A percentile compares a stretch with the other conserved stretches of the same genome.
Conservation (phyloP, 2,797 vertebrate species). For the Scolopax bukidnonensis region DNA sequence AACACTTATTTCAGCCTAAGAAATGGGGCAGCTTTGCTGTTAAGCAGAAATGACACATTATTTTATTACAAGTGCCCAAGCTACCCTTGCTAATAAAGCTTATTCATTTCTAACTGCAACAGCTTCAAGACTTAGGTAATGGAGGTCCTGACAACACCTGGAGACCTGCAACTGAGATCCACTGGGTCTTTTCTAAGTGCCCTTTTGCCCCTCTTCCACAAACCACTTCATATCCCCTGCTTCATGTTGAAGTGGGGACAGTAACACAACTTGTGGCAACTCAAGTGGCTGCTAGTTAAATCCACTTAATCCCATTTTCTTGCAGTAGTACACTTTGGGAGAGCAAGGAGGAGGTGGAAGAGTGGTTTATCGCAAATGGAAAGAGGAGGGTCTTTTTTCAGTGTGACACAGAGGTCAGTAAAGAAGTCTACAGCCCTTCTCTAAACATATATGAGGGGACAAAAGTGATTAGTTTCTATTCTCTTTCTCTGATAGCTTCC, state of each 20-base stretch:
- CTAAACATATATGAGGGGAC: constrained; percentile 23
- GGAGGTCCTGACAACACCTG: background rate
- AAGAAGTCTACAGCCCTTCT: constrained; percentile 47
- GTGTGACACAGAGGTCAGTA: constrained; percentile 67
- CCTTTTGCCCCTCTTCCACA: background rate
- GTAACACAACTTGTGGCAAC: constrained; percentile 20
- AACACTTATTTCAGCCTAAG: background rate
- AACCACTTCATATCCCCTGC: background rate
- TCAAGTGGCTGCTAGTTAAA: constrained; percentile 56
- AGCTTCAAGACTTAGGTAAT: background rate
- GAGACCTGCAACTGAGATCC: background rate
- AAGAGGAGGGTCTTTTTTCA: constrained; percentile 13
- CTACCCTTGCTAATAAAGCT: background rate
- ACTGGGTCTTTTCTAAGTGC: background rate
- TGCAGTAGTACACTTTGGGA: constrained; percentile 11
- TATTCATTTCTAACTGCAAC: background rate
- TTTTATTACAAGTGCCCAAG: background rate
- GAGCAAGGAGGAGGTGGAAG: constrained; percentile 1
- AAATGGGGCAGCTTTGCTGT: background rate
- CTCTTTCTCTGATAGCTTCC: constrained; percentile 53
- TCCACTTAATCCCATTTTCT: constrained; percentile 63
- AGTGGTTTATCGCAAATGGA: constrained; percentile 42
- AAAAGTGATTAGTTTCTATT: constrained; percentile 68
- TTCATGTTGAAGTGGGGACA: constrained; percentile 27
- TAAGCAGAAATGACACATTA: background rate